Conservation (phyloP, 2,113 vertebrate genomes). For the Xiphias gladius region DNA sequence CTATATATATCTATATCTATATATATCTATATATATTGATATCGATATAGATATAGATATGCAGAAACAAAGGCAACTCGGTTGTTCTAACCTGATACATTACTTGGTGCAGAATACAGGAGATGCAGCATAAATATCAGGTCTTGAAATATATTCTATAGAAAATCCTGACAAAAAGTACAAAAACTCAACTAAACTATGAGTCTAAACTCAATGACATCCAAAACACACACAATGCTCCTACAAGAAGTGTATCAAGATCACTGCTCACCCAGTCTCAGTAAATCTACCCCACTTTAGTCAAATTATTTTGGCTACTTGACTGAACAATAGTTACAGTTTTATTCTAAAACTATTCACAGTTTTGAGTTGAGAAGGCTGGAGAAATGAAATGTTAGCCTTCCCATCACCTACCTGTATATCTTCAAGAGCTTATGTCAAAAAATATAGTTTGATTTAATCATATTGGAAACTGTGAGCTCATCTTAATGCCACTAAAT, state of each 20-base stretch:
- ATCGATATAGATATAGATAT: too few species aligned
- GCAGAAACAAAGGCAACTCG: constrained; percentile 59
- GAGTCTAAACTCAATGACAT: constrained; percentile 30
- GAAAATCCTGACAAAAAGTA: constrained; percentile 65
- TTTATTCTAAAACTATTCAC: constrained; percentile 68
- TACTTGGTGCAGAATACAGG: constrained; percentile 31
- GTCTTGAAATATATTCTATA: constrained; percentile 47
- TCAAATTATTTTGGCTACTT: constrained; percentile 3
- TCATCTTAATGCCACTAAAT: constrained; percentile 61
- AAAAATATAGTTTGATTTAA: constrained; percentile 38
- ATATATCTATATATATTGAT: constrained; percentile 23
- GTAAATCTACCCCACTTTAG: constrained; percentile 7
- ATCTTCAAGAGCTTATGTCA: constrained; percentile 27
- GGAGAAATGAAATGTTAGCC: constrained; percentile 42
- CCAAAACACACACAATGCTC: constrained; percentile 10
- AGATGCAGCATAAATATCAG: constrained; percentile 29
- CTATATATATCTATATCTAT: constrained; percentile 10
- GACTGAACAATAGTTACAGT: constrained; percentile 9
- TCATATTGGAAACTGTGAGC: constrained; percentile 22
- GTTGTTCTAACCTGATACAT: constrained; percentile 63
- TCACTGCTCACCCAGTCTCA: not conserved
- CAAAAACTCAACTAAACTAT: constrained; percentile 37
- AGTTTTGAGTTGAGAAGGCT: constrained; percentile 71
- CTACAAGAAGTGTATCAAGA: not conserved
- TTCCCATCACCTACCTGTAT: not conserved